Percentiles rank a stretch among this genome's conserved stretches.
Evolutionary conservation across 2,888 invertebrate species (phyloP).

Genomic region (Petrolisthes cinctipes): DNA sequence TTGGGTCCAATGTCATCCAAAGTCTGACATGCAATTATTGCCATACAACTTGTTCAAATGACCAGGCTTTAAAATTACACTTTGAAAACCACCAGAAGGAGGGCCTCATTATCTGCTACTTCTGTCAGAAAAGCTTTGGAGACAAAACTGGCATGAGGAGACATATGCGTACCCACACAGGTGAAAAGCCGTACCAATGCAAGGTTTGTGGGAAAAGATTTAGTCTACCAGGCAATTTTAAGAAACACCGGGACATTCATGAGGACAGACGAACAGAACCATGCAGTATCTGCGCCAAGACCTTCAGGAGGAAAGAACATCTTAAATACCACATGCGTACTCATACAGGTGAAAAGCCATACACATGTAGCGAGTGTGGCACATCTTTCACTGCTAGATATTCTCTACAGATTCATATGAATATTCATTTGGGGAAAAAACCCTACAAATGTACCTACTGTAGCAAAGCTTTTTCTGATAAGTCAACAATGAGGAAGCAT

Average conservation of each 20-base stretch:
- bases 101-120: constrained; percentile 57
- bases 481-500: constrained; percentile 62
- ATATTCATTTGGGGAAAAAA: constrained; percentile 58
- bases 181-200: constrained; percentile 63
- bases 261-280: constrained; percentile 59
- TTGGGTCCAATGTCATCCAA: neutral
- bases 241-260: constrained; percentile 61
- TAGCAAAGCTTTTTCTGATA: constrained; percentile 57
- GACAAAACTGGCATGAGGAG: constrained; percentile 60
- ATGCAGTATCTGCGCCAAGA: constrained; percentile 56
- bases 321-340: constrained; percentile 59
- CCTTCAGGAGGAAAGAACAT: constrained; percentile 58
- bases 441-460: constrained; percentile 60
- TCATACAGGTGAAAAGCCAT: constrained; percentile 60
- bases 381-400: constrained; percentile 60
- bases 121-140: constrained; percentile 62
- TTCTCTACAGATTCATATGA: constrained; percentile 62
- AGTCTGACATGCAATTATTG: constrained; percentile 52
- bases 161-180: constrained; percentile 59
- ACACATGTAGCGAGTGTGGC: constrained; percentile 51
- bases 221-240: constrained; percentile 61
- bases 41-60: constrained; percentile 30
- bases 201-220: constrained; percentile 59
- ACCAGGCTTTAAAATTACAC: constrained; percentile 41
- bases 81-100: constrained; percentile 60